Conservation (phyloP, 2,113 vertebrate species). For the Cebidichthys violaceus region DNA sequence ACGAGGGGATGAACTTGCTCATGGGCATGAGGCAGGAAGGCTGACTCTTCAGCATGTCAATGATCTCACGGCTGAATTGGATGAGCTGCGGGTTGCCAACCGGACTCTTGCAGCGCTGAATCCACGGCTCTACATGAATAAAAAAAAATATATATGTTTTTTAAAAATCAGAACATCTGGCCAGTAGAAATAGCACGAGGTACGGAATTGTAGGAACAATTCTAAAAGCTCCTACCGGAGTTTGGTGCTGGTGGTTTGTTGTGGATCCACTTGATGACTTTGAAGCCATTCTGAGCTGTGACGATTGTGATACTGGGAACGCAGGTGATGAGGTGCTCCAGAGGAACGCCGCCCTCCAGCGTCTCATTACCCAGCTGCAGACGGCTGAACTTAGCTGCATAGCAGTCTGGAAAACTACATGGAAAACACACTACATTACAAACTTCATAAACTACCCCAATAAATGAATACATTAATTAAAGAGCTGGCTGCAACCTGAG, state of each 20-base stretch:
- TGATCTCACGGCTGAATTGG: slow-evolving; percentile 96
- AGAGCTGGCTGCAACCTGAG: slow-evolving; percentile 86
- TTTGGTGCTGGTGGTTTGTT: slow-evolving; percentile 94
- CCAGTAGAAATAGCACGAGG: not conserved
- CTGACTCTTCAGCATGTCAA: slow-evolving; percentile 94
- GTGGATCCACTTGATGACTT: slow-evolving; percentile 98
- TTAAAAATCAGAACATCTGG: not conserved
- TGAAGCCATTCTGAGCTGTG: slow-evolving; percentile 95
- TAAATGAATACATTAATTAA: not conserved
- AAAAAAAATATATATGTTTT: too few relatives aligned
- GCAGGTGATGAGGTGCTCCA: slow-evolving; percentile 96
- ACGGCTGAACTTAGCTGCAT: slow-evolving; percentile 89
- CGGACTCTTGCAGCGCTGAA: slow-evolving; percentile 94
- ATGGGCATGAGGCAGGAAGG: slow-evolving; percentile 90
- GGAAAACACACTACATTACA: not conserved
- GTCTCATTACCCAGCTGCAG: slow-evolving; percentile 88
- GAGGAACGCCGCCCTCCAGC: slow-evolving; percentile 86
- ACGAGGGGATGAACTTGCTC: slow-evolving; percentile 94
- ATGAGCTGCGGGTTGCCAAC: slow-evolving; percentile 97
- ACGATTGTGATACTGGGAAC: slow-evolving; percentile 94
- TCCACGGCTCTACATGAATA: slow-evolving; percentile 89
- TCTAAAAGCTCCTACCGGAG: slow-evolving; percentile 81
- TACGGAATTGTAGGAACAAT: not conserved
- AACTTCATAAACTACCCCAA: not conserved
- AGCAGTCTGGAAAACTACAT: slow-evolving; percentile 94